Conservation (phyloP, 2,888 invertebrate species). For the Morpho deidamia region DNA sequence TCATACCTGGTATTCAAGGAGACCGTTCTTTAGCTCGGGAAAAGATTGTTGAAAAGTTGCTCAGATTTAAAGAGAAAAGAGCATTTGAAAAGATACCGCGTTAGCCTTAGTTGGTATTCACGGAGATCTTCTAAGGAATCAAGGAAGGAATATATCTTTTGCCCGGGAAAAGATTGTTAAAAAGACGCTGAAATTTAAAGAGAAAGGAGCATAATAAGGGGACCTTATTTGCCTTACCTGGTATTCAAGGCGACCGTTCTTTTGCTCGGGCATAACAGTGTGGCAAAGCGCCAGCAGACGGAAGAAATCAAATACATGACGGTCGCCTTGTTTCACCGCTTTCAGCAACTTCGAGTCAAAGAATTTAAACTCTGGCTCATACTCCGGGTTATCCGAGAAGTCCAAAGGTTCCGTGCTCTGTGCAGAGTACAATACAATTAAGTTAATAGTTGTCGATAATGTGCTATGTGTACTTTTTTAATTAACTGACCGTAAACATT, state of each 20-base stretch:
- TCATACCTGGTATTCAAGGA: too few species aligned
- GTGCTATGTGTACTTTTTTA: too few species aligned
- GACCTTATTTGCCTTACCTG: conserved; percentile 61
- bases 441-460: not conserved
- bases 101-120: too few species aligned
- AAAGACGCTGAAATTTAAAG: too few species aligned
- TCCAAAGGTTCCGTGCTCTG: conserved; percentile 90
- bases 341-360: conserved; percentile 92
- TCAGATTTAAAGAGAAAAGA: too few species aligned
- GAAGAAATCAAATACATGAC: conserved; percentile 91
- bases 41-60: too few species aligned
- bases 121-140: too few species aligned
- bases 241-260: conserved; percentile 88
- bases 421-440: not conserved
- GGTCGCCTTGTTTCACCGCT: conserved; percentile 86
- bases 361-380: conserved; percentile 95
- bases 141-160: too few species aligned
- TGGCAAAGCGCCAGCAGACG: conserved; percentile 96
- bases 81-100: too few species aligned
- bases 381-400: conserved; percentile 96
- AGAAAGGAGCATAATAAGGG: too few species aligned
- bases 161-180: not conserved
- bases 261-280: conserved; percentile 98
- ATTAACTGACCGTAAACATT: too few species aligned
- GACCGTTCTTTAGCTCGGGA: too few species aligned